Conservation (phyloP, 1,140 invertebrate species). For the Aphelenchoides besseyi region DNA sequence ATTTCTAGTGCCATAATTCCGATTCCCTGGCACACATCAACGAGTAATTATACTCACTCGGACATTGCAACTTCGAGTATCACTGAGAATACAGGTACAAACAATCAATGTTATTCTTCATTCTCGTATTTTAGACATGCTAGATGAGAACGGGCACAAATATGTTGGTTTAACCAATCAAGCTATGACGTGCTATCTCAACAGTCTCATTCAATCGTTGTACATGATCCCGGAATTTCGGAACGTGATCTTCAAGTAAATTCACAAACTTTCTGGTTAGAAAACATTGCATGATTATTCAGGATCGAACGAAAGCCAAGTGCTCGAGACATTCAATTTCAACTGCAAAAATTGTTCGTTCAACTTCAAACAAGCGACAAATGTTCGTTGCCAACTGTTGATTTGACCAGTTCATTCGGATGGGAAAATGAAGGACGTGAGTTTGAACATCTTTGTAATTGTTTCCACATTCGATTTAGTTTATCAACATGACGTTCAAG, state of each 20-base stretch:
- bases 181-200: constrained; percentile 89
- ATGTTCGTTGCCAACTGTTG: constrained; percentile 76
- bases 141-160: constrained; percentile 58
- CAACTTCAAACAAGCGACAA: constrained; percentile 73
- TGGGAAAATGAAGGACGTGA: constrained; percentile 78
- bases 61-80: background rate
- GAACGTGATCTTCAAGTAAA: constrained; percentile 77
- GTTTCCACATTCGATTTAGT: constrained; percentile 13
- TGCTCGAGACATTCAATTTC: constrained; percentile 73
- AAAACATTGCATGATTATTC: background rate
- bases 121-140: background rate
- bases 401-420: constrained; percentile 82
- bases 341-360: constrained; percentile 81
- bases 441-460: background rate
- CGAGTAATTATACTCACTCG: too few relatives aligned
- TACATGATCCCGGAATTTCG: constrained; percentile 93
- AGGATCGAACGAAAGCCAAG: constrained; percentile 69
- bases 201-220: constrained; percentile 81
- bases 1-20: background rate
- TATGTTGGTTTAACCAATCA: constrained; percentile 87
- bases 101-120: background rate
- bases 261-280: constrained; percentile 11
- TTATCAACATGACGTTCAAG: constrained; percentile 82
- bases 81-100: background rate
- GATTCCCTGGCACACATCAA: background rate